Conservation (phyloP, 2,797 vertebrate genomes). For the Halcyon chelicuti region DNA sequence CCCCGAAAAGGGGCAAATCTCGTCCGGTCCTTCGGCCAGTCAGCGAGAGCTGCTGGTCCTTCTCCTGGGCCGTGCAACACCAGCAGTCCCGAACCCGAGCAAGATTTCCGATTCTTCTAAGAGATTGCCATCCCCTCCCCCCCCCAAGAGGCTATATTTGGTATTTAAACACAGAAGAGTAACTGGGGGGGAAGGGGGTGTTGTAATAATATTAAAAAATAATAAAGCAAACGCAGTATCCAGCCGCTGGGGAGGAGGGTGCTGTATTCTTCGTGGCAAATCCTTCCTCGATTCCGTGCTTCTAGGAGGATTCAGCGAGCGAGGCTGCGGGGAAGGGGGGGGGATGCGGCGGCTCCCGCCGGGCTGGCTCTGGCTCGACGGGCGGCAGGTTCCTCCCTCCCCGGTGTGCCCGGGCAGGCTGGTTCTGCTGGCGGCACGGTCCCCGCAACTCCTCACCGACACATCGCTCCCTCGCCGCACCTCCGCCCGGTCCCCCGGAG, state of each 20-base stretch:
- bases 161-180: constrained; percentile 44
- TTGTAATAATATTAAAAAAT: too few relatives aligned
- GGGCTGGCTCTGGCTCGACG: background rate
- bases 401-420: background rate
- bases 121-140: constrained; percentile 8
- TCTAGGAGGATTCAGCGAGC: background rate
- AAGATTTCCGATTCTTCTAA: constrained; percentile 23
- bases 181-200: background rate
- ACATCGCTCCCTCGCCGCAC: background rate
- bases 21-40: background rate
- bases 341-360: background rate
- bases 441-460: constrained; percentile 15
- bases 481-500: background rate
- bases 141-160: constrained; percentile 48
- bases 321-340: background rate
- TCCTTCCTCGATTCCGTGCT: background rate
- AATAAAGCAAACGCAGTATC: background rate
- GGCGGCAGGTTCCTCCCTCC: background rate
- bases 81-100: background rate
- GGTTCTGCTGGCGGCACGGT: background rate
- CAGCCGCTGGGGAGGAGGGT: constrained; percentile 28
- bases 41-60: background rate
- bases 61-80: background rate
- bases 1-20: background rate
- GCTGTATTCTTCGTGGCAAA: constrained; percentile 24